Conservation (phyloP, 2,797 vertebrate genomes). For the Oreochromis grahami region DNA sequence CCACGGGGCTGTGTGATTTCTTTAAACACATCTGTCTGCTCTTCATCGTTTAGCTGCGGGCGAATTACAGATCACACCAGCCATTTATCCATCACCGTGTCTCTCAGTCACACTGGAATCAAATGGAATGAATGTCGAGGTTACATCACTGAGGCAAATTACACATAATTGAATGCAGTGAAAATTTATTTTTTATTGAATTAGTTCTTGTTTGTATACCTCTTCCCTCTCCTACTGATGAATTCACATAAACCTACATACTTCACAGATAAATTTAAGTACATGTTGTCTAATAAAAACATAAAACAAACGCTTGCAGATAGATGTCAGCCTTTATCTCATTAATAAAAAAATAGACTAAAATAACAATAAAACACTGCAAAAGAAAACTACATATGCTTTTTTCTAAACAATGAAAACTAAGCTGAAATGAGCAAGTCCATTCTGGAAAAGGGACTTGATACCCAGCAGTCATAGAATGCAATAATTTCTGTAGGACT, state of each 20-base stretch:
- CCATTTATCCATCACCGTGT: constrained; percentile 18
- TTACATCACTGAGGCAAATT: constrained; percentile 6
- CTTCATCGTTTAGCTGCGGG: constrained; percentile 18
- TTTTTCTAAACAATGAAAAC: background rate
- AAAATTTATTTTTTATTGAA: background rate
- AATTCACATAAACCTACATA: background rate
- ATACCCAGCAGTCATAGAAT: background rate
- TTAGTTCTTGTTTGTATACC: background rate
- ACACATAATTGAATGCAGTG: background rate
- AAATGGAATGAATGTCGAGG: constrained; percentile 17
- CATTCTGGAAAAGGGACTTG: background rate
- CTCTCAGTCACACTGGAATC: constrained; percentile 31
- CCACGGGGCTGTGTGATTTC: constrained; percentile 38
- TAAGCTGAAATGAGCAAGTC: background rate
- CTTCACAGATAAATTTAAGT: background rate
- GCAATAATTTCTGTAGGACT: background rate
- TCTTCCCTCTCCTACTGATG: background rate
- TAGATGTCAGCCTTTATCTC: background rate
- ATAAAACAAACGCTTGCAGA: background rate
- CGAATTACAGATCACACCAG: constrained; percentile 34
- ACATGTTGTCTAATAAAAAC: background rate
- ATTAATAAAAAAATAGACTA: background rate
- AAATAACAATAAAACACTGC: background rate
- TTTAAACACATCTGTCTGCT: constrained; percentile 33
- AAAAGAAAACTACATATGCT: background rate